Base-by-base conservation (phyloP, 2,113 vertebrate genomes). In the Eptatretus burgeri region DNA sequence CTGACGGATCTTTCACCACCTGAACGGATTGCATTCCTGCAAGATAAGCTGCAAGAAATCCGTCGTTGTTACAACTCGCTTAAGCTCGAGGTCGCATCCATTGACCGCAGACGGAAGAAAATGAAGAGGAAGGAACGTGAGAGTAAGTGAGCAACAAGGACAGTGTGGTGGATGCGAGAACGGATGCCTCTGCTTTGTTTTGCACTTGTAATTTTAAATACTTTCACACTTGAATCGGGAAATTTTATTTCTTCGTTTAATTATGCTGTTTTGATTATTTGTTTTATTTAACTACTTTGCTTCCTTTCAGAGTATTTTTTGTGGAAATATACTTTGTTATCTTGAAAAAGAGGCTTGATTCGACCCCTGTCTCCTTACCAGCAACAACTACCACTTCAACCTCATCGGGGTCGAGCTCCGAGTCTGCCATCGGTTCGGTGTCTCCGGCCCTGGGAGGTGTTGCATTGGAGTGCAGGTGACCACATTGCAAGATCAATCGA, bases 381-480 rank as follows among this genome's bases (percentile, higher is more conserved):
- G 85, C 85, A 68, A 82, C 82, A 11, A 91, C 87, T 66, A 91
- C 85, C 70, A 94, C 91, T 2, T 94, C 91, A 9, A 87, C 80
- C 52, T 96, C 91, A 1, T 95, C 91, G 1, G 91, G 95, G 76
- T 84, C 85, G 2, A 85, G 80, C 41, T 60, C 89, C 94, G 87
- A 94, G 86, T 68, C 91, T 87, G 11, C 62, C 62, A 1, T 89
- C 88, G 56, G 56, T 0, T 87, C 88, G 0, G 82, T 88, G 17
- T 95, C 91, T 66, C 91, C 91, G 66, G 76, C 85, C 50, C 91
- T 93, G 73, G 94, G 83, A 51, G 82, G 82, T 51, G 82, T 98
- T 52, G 86, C 84, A 27, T 83, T 96, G 49, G 91, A 96, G 69
- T 95, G 89, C 80, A 96, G 91, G 91, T 96, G 89, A 98, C 95